Evolutionary conservation across 2,797 vertebrate genomes (phyloP), one percentile per base, ranked within the genome.

Genomic region (Hafferia zeledoni): DNA sequence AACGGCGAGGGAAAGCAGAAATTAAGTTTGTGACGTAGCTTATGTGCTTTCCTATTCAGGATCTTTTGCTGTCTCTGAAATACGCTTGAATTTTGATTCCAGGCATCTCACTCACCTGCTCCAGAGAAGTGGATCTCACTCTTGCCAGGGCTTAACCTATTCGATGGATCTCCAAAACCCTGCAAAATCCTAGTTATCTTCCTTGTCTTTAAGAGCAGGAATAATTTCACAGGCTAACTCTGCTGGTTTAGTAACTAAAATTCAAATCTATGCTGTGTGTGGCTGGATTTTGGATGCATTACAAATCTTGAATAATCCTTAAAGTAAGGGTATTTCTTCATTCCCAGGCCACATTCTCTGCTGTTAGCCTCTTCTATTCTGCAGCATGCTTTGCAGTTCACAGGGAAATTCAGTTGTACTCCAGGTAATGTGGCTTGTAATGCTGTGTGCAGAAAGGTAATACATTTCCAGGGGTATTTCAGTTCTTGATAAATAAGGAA

Each of bases 391-490:
- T 81, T 77, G 44, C 15, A 13, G 18, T 56, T 44, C 28, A 10
- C 20, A 53, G 28, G 65, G 31, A 83, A 55, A 39, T 70, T n/a
- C 20, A 17, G 19, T 25, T 35, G 14, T 64, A 15, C 8, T 70
- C 11, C 19, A 3, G 17, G 24, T 19, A 39, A 44, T 33, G 7
- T 56, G 39, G 23, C 7, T 49, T 46, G 17, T 44, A 35, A 27
- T 47, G 28, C 18, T 60, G 0, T 23, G 7, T 43, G 33, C 30
- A 60, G 41, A 44, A 57, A 17, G 15, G 5, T 2, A 24, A 7
- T 0, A 0, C 0, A 2, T 39, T 81, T 39, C 13, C 24, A 19
- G 1, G 4, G 6, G 1, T 65, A 13, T 77, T 91, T 72, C 17
- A 77, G 1, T 30, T 22, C 14, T 41, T 56, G 33, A 28, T 17